Evolutionary conservation across 2,888 invertebrate genomes (phyloP).

Genomic region (Nephrotoma appendiculata): DNA sequence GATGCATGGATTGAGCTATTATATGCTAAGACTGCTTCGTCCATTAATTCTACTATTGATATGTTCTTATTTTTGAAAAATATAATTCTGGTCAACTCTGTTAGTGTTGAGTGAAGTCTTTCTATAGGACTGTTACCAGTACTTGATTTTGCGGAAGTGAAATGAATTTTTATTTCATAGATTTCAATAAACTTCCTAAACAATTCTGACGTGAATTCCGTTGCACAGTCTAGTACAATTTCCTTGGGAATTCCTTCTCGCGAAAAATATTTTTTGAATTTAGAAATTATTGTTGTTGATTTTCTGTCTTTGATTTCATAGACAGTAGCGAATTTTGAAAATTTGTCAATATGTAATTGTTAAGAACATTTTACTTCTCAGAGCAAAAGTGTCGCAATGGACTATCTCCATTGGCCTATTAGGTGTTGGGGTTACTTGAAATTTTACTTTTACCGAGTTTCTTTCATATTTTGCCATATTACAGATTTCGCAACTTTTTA

Average conservation of each 20-base stretch:
- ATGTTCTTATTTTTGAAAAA: background rate
- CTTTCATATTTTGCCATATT: background rate
- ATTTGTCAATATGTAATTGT: background rate
- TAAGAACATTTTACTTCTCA: background rate
- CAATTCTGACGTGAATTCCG: too few species aligned
- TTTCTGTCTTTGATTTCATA: background rate
- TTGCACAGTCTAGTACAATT: too few species aligned
- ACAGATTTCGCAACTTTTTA: background rate
- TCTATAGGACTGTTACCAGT: too few species aligned
- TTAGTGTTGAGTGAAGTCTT: too few species aligned
- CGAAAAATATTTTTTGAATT: too few species aligned
- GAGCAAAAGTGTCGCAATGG: too few species aligned
- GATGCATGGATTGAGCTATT: background rate
- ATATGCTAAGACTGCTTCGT: background rate
- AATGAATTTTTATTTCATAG: too few species aligned
- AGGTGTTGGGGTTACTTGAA: background rate
- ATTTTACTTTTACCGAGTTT: background rate
- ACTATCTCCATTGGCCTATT: background rate
- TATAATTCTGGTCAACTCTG: too few species aligned
- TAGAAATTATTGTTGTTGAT: background rate
- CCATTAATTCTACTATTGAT: background rate
- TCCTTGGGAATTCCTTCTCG: too few species aligned
- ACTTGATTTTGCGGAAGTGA: too few species aligned
- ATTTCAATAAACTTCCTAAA: too few species aligned
- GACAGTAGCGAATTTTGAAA: too few species aligned